Percentiles rank a stretch among this genome's conserved stretches.
Evolutionary conservation across 2,797 vertebrate genomes (phyloP).

Genomic region (Pelobates cultripes): DNA sequence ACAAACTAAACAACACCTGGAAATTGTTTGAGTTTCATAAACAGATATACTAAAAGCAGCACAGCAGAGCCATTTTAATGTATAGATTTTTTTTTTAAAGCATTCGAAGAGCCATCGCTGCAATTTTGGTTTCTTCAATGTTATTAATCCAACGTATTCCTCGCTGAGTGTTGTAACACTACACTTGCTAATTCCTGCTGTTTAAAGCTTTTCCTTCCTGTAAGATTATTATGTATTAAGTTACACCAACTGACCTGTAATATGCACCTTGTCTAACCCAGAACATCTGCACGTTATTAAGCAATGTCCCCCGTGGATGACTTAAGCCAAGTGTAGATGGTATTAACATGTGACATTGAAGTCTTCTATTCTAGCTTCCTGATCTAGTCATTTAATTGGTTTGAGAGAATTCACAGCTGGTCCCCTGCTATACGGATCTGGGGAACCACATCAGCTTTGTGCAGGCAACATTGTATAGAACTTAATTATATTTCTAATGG

Average conservation of each 20-base stretch:
- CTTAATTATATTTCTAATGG: conserved; percentile 42
- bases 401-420: conserved; percentile 20
- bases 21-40: too few relatives aligned
- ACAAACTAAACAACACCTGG: too few relatives aligned
- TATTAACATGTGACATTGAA: conserved; percentile 5
- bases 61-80: too few relatives aligned
- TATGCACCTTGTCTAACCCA: neutral
- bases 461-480: conserved; percentile 6
- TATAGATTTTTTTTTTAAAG: neutral
- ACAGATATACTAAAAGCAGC: too few relatives aligned
- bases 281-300: conserved; percentile 36
- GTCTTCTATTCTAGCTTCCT: conserved; percentile 6
- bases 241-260: neutral
- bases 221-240: conserved; percentile 12
- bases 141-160: neutral
- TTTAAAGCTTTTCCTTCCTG: conserved; percentile 1
- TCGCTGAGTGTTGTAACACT: neutral
- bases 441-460: neutral
- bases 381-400: conserved; percentile 25
- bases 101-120: neutral
- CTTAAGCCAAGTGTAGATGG: neutral
- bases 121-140: too few relatives aligned
- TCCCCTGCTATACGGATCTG: conserved; percentile 13
- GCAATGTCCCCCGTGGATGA: conserved; percentile 6
- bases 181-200: neutral